phyloP scores from a whole-genome alignment of 2,888 invertebrate genomes.

The Pardosa pseudoannulata region DNA sequence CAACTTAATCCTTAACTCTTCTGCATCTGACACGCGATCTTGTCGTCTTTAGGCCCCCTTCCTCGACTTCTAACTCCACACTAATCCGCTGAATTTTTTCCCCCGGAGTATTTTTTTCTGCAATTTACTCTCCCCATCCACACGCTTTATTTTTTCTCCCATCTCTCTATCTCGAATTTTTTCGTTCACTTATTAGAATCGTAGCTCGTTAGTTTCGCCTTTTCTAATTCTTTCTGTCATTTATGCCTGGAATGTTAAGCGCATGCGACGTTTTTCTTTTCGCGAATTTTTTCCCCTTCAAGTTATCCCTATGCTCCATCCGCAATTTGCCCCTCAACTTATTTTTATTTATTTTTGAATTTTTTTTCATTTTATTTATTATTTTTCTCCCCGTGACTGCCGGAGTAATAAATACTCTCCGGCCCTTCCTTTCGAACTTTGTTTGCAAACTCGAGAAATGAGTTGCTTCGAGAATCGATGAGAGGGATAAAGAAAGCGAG shows the following conservation, averaged over 20 bases:
- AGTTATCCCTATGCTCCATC: constrained; percentile 41
- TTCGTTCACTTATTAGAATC: constrained; percentile 55
- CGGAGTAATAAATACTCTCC: constrained; percentile 54
- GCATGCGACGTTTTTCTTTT: constrained; percentile 25
- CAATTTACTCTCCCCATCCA: constrained; percentile 31
- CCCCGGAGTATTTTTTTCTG: not conserved
- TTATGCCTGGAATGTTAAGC: constrained; percentile 38
- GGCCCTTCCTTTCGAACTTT: constrained; percentile 33
- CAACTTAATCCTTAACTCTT: constrained; percentile 43
- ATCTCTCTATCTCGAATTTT: not conserved
- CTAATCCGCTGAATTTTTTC: constrained; percentile 31
- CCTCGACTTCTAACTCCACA: constrained; percentile 19
- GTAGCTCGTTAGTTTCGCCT: constrained; percentile 57
- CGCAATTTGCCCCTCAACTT: constrained; percentile 48
- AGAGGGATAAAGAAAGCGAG: not conserved
- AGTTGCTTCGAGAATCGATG: constrained; percentile 48
- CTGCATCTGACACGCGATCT: constrained; percentile 40
- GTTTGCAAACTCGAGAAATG: constrained; percentile 62
- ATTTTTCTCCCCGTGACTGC: not conserved
- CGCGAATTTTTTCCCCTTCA: not conserved
- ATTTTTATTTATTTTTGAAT: constrained; percentile 27
- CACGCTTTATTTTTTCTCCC: constrained; percentile 33
- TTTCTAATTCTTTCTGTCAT: constrained; percentile 29
- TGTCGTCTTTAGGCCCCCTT: not conserved
- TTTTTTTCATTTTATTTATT: constrained; percentile 11